Conservation (phyloP, 2,888 invertebrate genomes). For the Aphidoletes aphidimyza region DNA sequence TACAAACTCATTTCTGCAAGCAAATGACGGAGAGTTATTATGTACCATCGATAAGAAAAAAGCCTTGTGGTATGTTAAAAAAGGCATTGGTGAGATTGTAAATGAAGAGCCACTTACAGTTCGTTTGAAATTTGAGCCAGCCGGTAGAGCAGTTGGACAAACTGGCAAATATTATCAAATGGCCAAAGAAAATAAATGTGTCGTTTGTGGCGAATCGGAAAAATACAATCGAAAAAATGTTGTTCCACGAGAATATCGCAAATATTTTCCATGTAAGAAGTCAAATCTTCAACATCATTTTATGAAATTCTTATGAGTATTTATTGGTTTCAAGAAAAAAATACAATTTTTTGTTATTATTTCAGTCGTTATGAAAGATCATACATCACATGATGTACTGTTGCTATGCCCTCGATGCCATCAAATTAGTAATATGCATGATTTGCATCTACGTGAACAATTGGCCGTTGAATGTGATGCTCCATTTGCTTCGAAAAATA, state of each 20-base stretch:
- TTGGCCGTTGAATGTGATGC: slow-evolving; percentile 74
- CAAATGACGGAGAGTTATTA: slow-evolving; percentile 80
- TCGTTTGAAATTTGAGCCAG: slow-evolving; percentile 80
- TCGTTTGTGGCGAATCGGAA: slow-evolving; percentile 78
- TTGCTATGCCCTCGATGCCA: slow-evolving; percentile 79
- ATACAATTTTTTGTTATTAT: slow-evolving; percentile 60
- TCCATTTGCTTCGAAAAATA: slow-evolving; percentile 68
- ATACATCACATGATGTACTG: slow-evolving; percentile 83
- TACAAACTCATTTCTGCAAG: slow-evolving; percentile 80
- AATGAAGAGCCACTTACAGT: slow-evolving; percentile 72
- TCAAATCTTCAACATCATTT: slow-evolving; percentile 23
- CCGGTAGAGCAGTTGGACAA: slow-evolving; percentile 76
- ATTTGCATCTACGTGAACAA: slow-evolving; percentile 70
- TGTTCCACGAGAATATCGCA: slow-evolving; percentile 85
- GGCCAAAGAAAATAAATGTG: slow-evolving; percentile 79
- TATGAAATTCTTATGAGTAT: neutral
- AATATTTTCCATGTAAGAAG: slow-evolving; percentile 74
- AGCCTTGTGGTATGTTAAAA: slow-evolving; percentile 75
- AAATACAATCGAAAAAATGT: slow-evolving; percentile 81
- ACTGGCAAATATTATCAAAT: slow-evolving; percentile 79
- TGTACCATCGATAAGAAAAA: slow-evolving; percentile 81
- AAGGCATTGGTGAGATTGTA: slow-evolving; percentile 67
- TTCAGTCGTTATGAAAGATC: slow-evolving; percentile 78
- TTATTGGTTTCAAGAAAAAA: neutral
- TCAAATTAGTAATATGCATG: slow-evolving; percentile 74